Percentiles rank a stretch among this genome's conserved stretches.
Evolutionary conservation across 1,140 invertebrate species (phyloP).

Genomic region (Cydia amplana): DNA sequence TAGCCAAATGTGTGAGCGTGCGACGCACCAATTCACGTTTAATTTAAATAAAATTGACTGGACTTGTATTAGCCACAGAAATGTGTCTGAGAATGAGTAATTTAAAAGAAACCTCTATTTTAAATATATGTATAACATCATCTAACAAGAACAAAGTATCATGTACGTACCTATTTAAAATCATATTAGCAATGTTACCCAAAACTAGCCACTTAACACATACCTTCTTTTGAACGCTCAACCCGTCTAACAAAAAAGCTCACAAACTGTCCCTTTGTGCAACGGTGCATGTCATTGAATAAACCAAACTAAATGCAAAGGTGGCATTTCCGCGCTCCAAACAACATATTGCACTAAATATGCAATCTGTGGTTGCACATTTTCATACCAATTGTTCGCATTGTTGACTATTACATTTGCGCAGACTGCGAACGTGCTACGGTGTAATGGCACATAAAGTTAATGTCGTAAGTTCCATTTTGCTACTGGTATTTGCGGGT

Average conservation of each 20-base stretch:
- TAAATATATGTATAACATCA: too few species aligned
- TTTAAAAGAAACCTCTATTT: too few species aligned
- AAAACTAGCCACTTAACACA: neutral
- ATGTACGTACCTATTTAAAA: neutral
- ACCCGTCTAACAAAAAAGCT: conserved; percentile 9
- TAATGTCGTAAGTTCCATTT: neutral
- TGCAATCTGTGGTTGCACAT: conserved; percentile 33
- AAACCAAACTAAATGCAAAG: conserved; percentile 37
- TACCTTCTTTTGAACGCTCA: conserved; percentile 34
- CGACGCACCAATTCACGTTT: too few species aligned
- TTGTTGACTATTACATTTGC: neutral
- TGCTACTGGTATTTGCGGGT: neutral
- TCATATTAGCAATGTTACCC: neutral
- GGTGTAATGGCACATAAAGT: neutral
- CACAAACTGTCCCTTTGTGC: conserved; percentile 42
- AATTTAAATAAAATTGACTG: too few species aligned
- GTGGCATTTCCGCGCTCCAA: conserved; percentile 52
- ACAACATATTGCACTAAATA: conserved; percentile 42
- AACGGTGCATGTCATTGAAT: conserved; percentile 46
- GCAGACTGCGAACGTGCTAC: neutral
- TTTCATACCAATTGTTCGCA: conserved; percentile 26
- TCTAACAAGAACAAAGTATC: neutral
- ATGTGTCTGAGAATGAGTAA: too few species aligned
- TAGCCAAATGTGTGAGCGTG: too few species aligned
- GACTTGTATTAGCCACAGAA: too few species aligned